These are phyloP conservation scores for Lochmaea crataegi DNA, from an alignment of 2,888 invertebrate species.

Conservation along the genomic window DNA sequence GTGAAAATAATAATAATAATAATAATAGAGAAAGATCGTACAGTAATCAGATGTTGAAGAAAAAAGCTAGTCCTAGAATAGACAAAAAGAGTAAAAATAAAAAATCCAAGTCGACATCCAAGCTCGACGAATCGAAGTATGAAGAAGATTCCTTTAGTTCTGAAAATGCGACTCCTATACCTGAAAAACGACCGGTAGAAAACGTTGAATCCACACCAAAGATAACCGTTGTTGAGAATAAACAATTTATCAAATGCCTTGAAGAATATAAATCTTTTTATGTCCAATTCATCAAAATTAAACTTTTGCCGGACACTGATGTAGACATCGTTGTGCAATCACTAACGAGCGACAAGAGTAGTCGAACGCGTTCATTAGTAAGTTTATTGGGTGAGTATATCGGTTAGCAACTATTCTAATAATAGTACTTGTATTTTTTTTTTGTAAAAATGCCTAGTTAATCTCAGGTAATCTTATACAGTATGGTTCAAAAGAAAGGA, in stretches of 20 bases:
- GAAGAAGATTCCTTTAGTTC: slow-evolving; percentile 50
- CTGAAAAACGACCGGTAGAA: slow-evolving; percentile 44
- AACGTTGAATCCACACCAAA: slow-evolving; percentile 39
- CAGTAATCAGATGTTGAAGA: slow-evolving; percentile 64
- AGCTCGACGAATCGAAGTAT: slow-evolving; percentile 69
- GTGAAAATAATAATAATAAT: slow-evolving; percentile 52
- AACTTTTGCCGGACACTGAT: slow-evolving; percentile 65
- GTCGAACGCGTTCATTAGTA: slow-evolving; percentile 65
- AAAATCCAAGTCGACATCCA: slow-evolving; percentile 71
- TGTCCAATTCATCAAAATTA: slow-evolving; percentile 61
- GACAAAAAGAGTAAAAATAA: slow-evolving; percentile 71
- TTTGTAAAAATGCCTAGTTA: no score
- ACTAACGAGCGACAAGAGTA: slow-evolving; percentile 65
- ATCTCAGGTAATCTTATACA: no score
- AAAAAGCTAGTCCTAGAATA: slow-evolving; percentile 67
- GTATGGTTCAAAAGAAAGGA: no score
- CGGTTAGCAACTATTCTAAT: neutral
- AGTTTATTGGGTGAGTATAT: slow-evolving; percentile 49
- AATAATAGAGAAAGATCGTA: slow-evolving; percentile 62
- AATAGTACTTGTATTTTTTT: no score
- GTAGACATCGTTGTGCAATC: slow-evolving; percentile 65
- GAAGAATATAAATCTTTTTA: slow-evolving; percentile 63
- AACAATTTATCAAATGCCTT: slow-evolving; percentile 61
- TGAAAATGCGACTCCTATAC: slow-evolving; percentile 35
- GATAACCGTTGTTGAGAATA: slow-evolving; percentile 60